Evolutionary conservation across 1,140 invertebrate genomes (phyloP).

Genomic region (Caenorhabditis remanei): DNA sequence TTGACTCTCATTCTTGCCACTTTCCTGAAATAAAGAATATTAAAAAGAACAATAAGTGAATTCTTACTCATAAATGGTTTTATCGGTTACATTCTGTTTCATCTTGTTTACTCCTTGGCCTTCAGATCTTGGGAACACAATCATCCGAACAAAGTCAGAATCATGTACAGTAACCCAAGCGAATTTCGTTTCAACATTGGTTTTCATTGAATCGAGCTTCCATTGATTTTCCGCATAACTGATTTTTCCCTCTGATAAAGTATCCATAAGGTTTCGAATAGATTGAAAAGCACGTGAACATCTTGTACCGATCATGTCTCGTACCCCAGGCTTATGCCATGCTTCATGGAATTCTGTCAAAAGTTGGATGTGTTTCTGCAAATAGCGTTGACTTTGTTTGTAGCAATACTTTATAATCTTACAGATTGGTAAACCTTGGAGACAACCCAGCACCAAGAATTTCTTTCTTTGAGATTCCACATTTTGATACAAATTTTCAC

Average conservation of each 20-base stretch:
- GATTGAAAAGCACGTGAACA: neutral
- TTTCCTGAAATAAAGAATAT: neutral
- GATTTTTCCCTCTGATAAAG: neutral
- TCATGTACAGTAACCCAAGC: constrained; percentile 2
- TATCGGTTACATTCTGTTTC: neutral
- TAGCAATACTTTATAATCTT: neutral
- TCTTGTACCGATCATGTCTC: neutral
- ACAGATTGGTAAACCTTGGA: neutral
- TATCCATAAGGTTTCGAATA: neutral
- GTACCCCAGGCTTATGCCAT: neutral
- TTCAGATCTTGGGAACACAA: neutral
- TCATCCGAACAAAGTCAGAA: neutral
- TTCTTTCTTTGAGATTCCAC: neutral
- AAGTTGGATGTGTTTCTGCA: constrained; percentile 30
- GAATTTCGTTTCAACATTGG: neutral
- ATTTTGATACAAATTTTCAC: constrained; percentile 12
- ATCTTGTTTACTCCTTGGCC: neutral
- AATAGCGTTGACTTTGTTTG: neutral
- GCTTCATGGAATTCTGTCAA: constrained; percentile 1
- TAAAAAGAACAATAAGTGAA: neutral
- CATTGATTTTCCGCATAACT: neutral
- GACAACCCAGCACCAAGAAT: neutral
- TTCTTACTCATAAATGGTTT: neutral
- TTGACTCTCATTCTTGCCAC: neutral
- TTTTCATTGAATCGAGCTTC: neutral